These are phyloP conservation scores for Myrmecobius fasciatus DNA, from an alignment of 2,113 vertebrate genomes.

Conservation along the genomic window DNA sequence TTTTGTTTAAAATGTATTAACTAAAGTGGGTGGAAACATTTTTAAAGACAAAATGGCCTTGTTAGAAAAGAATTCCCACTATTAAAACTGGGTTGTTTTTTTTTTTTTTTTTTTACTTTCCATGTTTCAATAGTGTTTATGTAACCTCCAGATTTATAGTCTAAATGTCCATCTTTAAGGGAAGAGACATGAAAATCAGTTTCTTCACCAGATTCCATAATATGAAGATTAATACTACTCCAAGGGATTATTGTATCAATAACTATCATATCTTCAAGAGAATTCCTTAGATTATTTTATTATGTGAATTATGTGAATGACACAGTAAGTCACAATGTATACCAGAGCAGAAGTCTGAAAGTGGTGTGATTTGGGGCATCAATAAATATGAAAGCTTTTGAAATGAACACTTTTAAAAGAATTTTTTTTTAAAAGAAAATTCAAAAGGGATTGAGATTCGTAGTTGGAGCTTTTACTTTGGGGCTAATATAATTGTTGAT, in stretches of 20 bases:
- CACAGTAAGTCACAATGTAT: conserved; percentile 57
- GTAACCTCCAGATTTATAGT: conserved; percentile 65
- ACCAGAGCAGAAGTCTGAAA: conserved; percentile 58
- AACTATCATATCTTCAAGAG: conserved; percentile 69
- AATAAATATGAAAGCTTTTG: conserved; percentile 34
- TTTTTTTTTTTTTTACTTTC: not conserved
- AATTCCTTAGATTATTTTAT: conserved; percentile 61
- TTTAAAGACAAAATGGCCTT: conserved; percentile 47
- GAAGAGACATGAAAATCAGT: conserved; percentile 50
- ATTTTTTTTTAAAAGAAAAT: conserved; percentile 51
- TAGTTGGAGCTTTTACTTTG: conserved; percentile 12
- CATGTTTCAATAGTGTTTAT: conserved; percentile 55
- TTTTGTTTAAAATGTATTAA: conserved; percentile 59
- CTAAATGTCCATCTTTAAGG: conserved; percentile 58
- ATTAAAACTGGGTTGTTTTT: too few species aligned
- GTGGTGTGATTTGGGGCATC: conserved; percentile 63
- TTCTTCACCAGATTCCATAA: conserved; percentile 53
- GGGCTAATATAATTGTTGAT: not conserved
- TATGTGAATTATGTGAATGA: conserved; percentile 41
- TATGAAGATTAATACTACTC: not conserved
- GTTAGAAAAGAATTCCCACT: conserved; percentile 62
- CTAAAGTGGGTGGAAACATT: conserved; percentile 60
- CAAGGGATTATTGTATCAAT: conserved; percentile 66
- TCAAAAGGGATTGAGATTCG: conserved; percentile 56
- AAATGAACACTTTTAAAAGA: not conserved